These are phyloP conservation scores for Romanogobio albipinnatus DNA, from an alignment of 2,113 vertebrate genomes.

Conservation along the genomic window DNA sequence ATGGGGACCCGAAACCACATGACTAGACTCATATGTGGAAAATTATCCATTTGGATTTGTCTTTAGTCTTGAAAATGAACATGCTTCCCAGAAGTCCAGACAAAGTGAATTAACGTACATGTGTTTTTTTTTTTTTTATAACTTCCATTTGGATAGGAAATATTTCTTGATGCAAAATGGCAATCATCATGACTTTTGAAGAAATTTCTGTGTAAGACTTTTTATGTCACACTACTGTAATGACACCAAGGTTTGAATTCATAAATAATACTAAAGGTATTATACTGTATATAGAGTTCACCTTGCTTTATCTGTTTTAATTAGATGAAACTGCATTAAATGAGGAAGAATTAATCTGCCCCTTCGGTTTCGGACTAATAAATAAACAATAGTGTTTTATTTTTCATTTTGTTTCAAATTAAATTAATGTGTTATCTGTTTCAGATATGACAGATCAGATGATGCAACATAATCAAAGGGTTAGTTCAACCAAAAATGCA, in stretches of 20 bases:
- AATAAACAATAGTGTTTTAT: not conserved
- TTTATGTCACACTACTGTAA: not conserved
- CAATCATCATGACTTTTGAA: not conserved
- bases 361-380: not conserved
- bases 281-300: not conserved
- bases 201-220: not conserved
- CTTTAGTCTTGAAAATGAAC: slow-evolving; percentile 33
- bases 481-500: too few relatives aligned
- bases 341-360: not conserved
- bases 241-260: not conserved
- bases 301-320: not conserved
- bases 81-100: slow-evolving; percentile 48
- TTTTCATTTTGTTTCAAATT: too few relatives aligned
- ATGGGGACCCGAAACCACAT: slow-evolving; percentile 50
- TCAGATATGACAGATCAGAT: not conserved
- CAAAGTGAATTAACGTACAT: slow-evolving; percentile 27
- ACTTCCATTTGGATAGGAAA: slow-evolving; percentile 22
- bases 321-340: not conserved
- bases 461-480: not conserved
- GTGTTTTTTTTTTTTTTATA: slow-evolving; percentile 23
- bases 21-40: slow-evolving; percentile 52
- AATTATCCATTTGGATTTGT: slow-evolving; percentile 46
- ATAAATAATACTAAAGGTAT: not conserved
- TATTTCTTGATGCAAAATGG: slow-evolving; percentile 7
- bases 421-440: not conserved